phyloP scores from a whole-genome alignment of 2,113 vertebrate species.

The Pelmatolapia mariae region DNA sequence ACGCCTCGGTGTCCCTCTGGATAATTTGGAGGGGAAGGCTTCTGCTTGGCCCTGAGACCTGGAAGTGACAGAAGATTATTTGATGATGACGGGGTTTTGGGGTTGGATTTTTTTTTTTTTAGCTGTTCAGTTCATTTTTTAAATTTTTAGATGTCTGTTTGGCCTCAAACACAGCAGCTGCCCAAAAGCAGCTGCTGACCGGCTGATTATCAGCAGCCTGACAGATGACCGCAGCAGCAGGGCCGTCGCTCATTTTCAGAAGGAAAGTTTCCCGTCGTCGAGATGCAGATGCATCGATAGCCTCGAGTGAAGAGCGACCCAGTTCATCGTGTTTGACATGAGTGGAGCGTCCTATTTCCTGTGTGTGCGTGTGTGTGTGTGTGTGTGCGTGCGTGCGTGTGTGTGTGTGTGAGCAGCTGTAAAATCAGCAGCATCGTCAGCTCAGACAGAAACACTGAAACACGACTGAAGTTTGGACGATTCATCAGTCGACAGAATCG shows the following conservation, averaged over 20 bases:
- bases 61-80: neutral
- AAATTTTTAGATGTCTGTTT: rapidly evolving
- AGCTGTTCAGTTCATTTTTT: neutral
- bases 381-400: neutral
- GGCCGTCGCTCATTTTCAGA: neutral
- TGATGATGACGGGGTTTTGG: neutral
- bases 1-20: neutral
- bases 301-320: neutral
- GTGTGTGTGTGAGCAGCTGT: neutral
- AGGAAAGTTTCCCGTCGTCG: neutral
- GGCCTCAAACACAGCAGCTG: neutral
- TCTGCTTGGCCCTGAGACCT: neutral
- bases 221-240: neutral
- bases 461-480: neutral
- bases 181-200: rapidly evolving
- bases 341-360: neutral
- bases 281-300: neutral
- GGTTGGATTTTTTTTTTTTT: neutral
- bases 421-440: neutral
- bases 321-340: neutral
- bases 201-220: neutral
- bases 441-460: neutral
- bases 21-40: neutral
- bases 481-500: neutral
- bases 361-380: neutral